Evolutionary conservation across 2,888 invertebrate genomes (phyloP), one percentile per base, ranked within the genome.

Genomic region (Agrilus mali): DNA sequence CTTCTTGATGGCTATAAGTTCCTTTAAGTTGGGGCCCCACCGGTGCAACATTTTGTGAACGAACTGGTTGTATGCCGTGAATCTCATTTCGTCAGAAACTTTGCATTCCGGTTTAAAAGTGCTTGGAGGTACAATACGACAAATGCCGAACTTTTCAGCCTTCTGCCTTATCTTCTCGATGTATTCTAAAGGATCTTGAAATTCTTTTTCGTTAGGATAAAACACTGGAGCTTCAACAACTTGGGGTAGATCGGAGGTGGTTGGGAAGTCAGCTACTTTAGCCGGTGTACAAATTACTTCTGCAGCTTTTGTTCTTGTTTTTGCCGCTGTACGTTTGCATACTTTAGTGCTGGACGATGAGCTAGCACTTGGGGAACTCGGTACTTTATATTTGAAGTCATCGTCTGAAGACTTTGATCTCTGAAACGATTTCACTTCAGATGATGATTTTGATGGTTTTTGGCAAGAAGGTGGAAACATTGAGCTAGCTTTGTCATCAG

Each of bases 41-140:
- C 93, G 77, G 54, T 81, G 78, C 54, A 83, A 73, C 77, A 94
- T 80, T 50, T 88, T 85, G 55, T 90, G 83, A 2, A 94, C 80
- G 56, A 92, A 90, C 60, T 95, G 95, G 65, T 92, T 88, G 50
- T 85, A 83, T 0, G 87, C 86, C 0, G 82, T 83, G 57, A 95
- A 94, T 4, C 87, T 68, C 74, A 88, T 82, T 47, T 87, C 86
- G 49, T 93, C 90, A 10, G 81, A 77, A 0, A 90, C 77, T 52
- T 81, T 78, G 57, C 90, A 92, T 50, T 86, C 83, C 2, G 87
- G 84, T 56, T 80, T 79, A 57, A 89, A 90, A 45, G 71, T 77
- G 1, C 72, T 60, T 0, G 94, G 94, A 3, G 93, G 87, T 16
- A 92, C 80, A 20, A 95, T 85, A 50, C 85, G 78, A 59, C 93